Evolutionary conservation across 2,888 invertebrate species (phyloP), one percentile per base, ranked within the genome.

Genomic region (Pseudococcus longispinus): DNA sequence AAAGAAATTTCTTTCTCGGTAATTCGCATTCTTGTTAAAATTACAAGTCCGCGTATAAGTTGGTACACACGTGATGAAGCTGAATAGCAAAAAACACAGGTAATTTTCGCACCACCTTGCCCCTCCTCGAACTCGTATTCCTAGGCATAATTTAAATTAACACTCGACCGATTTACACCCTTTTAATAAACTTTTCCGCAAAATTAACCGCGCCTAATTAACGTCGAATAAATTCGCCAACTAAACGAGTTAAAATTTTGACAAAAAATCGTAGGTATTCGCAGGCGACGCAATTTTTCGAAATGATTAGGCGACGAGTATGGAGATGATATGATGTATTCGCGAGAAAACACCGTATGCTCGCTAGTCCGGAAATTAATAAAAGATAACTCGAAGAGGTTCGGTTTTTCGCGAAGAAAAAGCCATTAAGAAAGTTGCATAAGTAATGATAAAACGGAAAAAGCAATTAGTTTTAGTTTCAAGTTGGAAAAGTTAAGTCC

Each of bases 381-480:
- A 83, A 44, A 83, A 83, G 83, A 83, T 83, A 83, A 83, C 83
- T 83, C 51, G 13, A 83, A 46, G 83, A 83, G 83, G 44, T 83
- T 83, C 46, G 46, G 83, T 83, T 83, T 83, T 83, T 83, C 26
- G 83, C 46, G 23, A 11, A 46, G 46, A 44, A 44, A 83, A 83
- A 83, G 44, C 83, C 83, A 83, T 83, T 83, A 83, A 83, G 83
- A 83, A 83, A 83, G 83, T 83, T 83, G 83, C 83, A 83, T 83
- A 83, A 83, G 83, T 83, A 83, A 83, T 83, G 83, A 83, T 83
- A 44, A 83, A 83, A 83, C 83, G 83, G 83, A 83, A 83, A 83
- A 83, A 83, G 83, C 83, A 83, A 83, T 83, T 83, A 83, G 83
- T 83, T 83, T 83, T 83, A 83, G 83, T 83, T 83, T 51, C 18